Percentiles rank a stretch among this genome's conserved stretches.
Conservation (phyloP, 2,113 vertebrate species). For the Callipepla squamata region DNA sequence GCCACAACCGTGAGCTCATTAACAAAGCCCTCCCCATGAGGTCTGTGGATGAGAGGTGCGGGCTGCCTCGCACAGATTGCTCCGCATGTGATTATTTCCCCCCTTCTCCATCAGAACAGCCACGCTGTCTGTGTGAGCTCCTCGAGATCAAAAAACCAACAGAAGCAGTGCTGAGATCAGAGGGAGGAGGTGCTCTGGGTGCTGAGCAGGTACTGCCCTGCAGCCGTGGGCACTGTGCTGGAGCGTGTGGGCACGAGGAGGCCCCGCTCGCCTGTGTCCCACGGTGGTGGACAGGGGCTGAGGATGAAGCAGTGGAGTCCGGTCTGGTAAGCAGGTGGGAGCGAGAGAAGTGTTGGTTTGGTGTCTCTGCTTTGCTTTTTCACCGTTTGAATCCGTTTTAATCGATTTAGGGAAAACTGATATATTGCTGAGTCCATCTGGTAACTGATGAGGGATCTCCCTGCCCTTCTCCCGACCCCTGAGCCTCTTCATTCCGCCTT, state of each 20-base stretch:
- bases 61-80: not conserved
- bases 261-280: accelerated
- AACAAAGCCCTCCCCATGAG: accelerated
- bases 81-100: not conserved
- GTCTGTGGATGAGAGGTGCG: accelerated
- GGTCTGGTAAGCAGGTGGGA: not conserved
- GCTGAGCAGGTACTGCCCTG: not conserved
- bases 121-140: not conserved
- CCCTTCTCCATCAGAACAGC: not conserved
- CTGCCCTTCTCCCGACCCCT: not conserved
- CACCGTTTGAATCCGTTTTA: not conserved
- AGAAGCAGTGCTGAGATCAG: not conserved
- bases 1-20: not conserved
- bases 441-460: accelerated
- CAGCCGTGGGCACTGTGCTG: not conserved
- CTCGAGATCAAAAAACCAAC: accelerated
- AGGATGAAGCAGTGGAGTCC: not conserved
- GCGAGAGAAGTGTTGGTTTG: accelerated
- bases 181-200: not conserved
- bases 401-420: not conserved
- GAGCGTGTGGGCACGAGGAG: too few relatives aligned
- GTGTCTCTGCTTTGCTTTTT: not conserved
- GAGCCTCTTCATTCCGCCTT: not conserved
- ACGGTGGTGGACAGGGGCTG: accelerated
- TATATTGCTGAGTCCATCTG: not conserved